These are phyloP conservation scores for Mythimna loreyi DNA, from an alignment of 2,888 invertebrate genomes.

Conservation along the genomic window DNA sequence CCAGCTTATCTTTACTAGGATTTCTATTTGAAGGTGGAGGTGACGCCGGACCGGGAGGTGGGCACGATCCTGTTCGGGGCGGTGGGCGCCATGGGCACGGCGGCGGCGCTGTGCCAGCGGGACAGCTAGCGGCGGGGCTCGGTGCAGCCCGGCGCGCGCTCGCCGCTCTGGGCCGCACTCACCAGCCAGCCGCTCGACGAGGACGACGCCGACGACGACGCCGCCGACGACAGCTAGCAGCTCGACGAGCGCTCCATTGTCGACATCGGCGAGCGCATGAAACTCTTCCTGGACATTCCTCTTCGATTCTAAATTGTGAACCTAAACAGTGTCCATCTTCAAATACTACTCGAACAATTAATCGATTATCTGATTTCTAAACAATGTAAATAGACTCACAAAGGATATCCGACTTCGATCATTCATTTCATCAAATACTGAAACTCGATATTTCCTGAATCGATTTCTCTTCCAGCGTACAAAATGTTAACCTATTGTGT, in stretches of 20 bases:
- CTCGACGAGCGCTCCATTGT: constrained; percentile 89
- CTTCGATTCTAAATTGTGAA: constrained; percentile 85
- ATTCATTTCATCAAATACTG: constrained; percentile 32
- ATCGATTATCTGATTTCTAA: constrained; percentile 44
- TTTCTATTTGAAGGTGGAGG: constrained; percentile 79
- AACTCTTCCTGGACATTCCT: constrained; percentile 91
- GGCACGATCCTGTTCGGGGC: constrained; percentile 81
- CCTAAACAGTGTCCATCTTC: not conserved
- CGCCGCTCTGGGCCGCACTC: constrained; percentile 95
- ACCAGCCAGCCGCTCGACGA: constrained; percentile 92
- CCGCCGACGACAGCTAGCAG: constrained; percentile 90
- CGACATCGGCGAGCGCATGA: constrained; percentile 90
- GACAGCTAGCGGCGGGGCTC: constrained; percentile 92
- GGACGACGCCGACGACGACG: constrained; percentile 76
- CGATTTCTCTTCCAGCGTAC: constrained; percentile 42
- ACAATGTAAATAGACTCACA: constrained; percentile 36
- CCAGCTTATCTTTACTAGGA: not conserved
- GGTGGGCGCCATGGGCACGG: constrained; percentile 79
- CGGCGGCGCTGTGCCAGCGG: constrained; percentile 84
- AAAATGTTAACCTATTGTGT: constrained; percentile 26
- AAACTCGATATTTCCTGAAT: constrained; percentile 34
- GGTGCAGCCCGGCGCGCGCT: constrained; percentile 88
- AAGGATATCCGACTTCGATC: constrained; percentile 38
- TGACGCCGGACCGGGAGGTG: constrained; percentile 89
- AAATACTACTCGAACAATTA: constrained; percentile 18